Conservation (phyloP, 2,113 vertebrate genomes). For the Dipodomys ordii region DNA sequence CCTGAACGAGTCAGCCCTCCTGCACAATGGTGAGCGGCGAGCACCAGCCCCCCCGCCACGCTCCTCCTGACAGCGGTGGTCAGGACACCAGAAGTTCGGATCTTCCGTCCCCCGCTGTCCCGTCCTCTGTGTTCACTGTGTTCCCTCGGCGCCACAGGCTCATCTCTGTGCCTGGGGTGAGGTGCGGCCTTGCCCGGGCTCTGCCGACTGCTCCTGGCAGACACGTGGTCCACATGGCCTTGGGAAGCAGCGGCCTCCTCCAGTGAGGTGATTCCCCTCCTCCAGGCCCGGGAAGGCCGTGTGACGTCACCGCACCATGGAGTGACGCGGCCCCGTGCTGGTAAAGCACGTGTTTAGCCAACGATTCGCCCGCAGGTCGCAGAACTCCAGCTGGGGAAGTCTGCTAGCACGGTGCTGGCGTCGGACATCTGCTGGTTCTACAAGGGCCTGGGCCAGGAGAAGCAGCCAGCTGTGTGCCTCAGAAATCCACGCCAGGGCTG, state of each 20-base stretch:
- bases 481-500: not conserved
- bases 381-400: not conserved
- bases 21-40: too few relatives aligned
- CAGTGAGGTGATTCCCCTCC: constrained; percentile 79
- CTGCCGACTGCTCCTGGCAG: constrained; percentile 82
- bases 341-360: too few relatives aligned
- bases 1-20: too few relatives aligned
- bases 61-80: too few relatives aligned
- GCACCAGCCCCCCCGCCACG: too few relatives aligned
- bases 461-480: not conserved
- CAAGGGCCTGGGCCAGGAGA: not conserved
- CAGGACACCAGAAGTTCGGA: too few relatives aligned
- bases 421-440: not conserved
- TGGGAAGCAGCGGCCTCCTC: not conserved
- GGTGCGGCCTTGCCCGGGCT: constrained; percentile 83
- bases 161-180: constrained; percentile 83
- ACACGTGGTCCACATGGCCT: constrained; percentile 77
- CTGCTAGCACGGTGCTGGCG: not conserved
- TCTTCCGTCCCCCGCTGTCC: too few relatives aligned
- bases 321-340: too few relatives aligned
- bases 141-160: too few relatives aligned
- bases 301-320: not conserved
- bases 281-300: too few relatives aligned
- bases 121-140: too few relatives aligned
- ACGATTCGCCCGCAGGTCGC: too few relatives aligned